Percentiles rank a stretch among this genome's conserved stretches.
phyloP scores from a whole-genome alignment of 92 coral and sea anemone genomes.

The Pocillopora grandis region DNA sequence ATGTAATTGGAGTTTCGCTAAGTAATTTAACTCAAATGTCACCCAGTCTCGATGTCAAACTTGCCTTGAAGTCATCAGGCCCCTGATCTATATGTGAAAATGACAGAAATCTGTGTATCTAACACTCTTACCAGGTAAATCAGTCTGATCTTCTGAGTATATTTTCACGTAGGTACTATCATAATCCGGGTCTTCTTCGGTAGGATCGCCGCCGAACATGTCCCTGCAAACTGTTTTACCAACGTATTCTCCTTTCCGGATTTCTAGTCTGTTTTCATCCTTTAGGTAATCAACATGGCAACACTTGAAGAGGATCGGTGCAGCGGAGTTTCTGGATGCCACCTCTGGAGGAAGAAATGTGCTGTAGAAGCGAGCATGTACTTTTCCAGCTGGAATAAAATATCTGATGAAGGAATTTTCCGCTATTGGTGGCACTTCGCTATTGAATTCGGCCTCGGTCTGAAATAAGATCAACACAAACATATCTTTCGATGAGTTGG shows the following conservation, averaged over 20 bases:
- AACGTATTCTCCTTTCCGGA: constrained; percentile 37
- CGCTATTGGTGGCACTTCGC: not conserved
- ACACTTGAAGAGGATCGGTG: constrained; percentile 54
- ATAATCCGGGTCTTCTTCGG: not conserved
- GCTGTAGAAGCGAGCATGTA: not conserved
- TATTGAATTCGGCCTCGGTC: not conserved
- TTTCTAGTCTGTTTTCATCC: constrained; percentile 16
- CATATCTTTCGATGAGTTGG: no score
- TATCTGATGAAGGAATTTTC: not conserved
- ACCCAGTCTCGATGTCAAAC: not conserved
- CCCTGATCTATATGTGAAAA: not conserved
- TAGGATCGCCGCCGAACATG: not conserved
- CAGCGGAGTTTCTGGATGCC: constrained; percentile 15
- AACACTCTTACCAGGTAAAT: not conserved
- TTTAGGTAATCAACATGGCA: constrained; percentile 48
- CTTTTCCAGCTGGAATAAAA: not conserved
- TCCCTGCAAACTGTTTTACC: not conserved
- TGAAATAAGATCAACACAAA: no score
- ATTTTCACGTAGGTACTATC: not conserved
- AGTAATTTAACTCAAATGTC: not conserved
- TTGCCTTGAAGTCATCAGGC: not conserved
- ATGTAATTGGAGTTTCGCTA: no score
- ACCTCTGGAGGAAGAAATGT: not conserved
- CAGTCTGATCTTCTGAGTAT: constrained; percentile 14
- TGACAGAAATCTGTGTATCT: no score